phyloP scores from a whole-genome alignment of 2,888 invertebrate species.

The Tolmerus cingulatus region DNA sequence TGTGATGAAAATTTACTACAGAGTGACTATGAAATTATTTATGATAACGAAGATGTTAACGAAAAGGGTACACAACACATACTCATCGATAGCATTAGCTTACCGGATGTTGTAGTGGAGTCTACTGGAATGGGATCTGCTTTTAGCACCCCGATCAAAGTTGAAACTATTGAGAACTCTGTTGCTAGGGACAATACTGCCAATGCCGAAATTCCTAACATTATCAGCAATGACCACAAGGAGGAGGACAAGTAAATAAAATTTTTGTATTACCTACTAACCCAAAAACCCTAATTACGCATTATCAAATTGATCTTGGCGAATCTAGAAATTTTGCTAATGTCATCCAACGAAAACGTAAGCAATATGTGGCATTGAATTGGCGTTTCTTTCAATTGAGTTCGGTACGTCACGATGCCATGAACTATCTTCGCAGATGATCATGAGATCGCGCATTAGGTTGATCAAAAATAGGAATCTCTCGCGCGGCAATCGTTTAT shows the following conservation, averaged over 20 bases:
- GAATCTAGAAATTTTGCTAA: neutral
- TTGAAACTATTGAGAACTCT: constrained; percentile 2
- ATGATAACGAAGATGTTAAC: constrained; percentile 36
- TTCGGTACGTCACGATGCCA: neutral
- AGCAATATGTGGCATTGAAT: neutral
- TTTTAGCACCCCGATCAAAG: constrained; percentile 20
- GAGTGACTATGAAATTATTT: constrained; percentile 45
- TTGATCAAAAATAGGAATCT: neutral
- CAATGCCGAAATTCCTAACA: constrained; percentile 29
- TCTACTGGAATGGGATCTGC: constrained; percentile 51
- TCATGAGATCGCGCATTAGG: neutral
- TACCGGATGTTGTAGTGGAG: constrained; percentile 63
- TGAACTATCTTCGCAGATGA: neutral
- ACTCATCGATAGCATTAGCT: constrained; percentile 62
- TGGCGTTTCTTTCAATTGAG: neutral
- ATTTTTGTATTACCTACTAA: constrained; percentile 48
- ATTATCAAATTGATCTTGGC: neutral
- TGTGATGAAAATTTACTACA: constrained; percentile 58
- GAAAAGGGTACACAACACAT: constrained; percentile 50
- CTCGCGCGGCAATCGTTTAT: neutral
- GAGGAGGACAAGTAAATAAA: constrained; percentile 61
- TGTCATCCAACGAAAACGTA: neutral
- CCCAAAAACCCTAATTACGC: neutral
- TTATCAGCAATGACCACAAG: constrained; percentile 50
- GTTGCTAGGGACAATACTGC: constrained; percentile 8